Conservation (phyloP, 2,888 invertebrate species). For the Morinoia aosen region DNA sequence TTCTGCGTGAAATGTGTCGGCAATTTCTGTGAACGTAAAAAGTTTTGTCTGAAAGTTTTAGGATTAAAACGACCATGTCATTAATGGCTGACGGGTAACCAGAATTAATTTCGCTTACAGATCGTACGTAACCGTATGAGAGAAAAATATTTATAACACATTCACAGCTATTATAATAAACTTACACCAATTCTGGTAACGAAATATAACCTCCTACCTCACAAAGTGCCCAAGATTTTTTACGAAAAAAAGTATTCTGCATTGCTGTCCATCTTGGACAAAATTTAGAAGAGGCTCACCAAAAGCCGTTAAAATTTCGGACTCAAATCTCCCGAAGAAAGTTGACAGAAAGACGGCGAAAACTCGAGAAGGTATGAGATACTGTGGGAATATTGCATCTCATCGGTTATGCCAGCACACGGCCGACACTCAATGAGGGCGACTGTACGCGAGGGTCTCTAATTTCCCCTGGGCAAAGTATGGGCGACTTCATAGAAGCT, state of each 20-base stretch:
- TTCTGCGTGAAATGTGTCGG: too few relatives aligned
- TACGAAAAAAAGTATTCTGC: neutral
- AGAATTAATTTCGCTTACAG: too few relatives aligned
- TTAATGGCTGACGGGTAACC: too few relatives aligned
- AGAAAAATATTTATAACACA: too few relatives aligned
- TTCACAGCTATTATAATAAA: too few relatives aligned
- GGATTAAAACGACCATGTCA: too few relatives aligned
- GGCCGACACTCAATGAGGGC: neutral
- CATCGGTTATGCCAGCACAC: slow-evolving; percentile 1
- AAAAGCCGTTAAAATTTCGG: neutral
- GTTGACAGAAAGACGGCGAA: neutral
- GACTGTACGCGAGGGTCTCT: neutral
- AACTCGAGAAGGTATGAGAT: neutral
- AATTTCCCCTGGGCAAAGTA: neutral
- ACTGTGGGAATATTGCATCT: neutral
- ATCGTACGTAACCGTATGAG: too few relatives aligned
- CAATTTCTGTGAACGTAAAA: too few relatives aligned
- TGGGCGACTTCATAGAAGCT: neutral
- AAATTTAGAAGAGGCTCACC: neutral
- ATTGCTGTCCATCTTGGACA: neutral
- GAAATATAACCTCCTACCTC: neutral
- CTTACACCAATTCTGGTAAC: too few relatives aligned
- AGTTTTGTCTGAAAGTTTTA: too few relatives aligned
- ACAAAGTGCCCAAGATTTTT: neutral
- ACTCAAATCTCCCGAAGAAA: neutral